These are phyloP conservation scores for Gymnothorax reevesii DNA, from an alignment of 2,797 vertebrate species.

Conservation along the genomic window DNA sequence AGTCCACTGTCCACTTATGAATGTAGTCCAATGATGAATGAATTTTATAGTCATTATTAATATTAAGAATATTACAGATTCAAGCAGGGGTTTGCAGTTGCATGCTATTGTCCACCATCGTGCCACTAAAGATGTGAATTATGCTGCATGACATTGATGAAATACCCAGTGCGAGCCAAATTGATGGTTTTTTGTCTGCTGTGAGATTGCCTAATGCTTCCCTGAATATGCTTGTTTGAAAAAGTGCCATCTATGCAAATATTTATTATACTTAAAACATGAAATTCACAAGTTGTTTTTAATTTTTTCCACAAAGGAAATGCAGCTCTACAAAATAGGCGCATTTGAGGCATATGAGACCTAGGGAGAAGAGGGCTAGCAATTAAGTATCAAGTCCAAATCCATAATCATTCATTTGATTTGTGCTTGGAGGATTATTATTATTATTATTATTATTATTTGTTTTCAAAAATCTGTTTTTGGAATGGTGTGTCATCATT, in stretches of 20 bases:
- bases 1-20: too few species aligned
- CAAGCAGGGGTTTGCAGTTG: background rate
- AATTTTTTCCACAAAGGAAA: too few species aligned
- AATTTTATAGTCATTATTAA: too few species aligned
- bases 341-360: background rate
- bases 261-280: background rate
- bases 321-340: background rate
- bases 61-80: background rate
- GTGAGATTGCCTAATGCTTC: background rate
- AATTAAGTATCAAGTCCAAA: background rate
- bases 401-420: background rate
- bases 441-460: too few species aligned
- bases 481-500: too few species aligned
- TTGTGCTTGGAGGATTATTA: too few species aligned
- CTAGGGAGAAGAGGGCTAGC: background rate
- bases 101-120: background rate
- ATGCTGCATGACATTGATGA: background rate
- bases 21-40: too few species aligned
- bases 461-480: too few species aligned
- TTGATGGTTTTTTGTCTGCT: background rate
- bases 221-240: background rate
- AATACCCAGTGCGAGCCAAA: background rate
- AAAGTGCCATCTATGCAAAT: background rate
- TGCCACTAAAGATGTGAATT: background rate
- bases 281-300: constrained; percentile 1